Evolutionary conservation across 2,888 invertebrate species (phyloP).

Genomic region (Nephrotoma flavescens): DNA sequence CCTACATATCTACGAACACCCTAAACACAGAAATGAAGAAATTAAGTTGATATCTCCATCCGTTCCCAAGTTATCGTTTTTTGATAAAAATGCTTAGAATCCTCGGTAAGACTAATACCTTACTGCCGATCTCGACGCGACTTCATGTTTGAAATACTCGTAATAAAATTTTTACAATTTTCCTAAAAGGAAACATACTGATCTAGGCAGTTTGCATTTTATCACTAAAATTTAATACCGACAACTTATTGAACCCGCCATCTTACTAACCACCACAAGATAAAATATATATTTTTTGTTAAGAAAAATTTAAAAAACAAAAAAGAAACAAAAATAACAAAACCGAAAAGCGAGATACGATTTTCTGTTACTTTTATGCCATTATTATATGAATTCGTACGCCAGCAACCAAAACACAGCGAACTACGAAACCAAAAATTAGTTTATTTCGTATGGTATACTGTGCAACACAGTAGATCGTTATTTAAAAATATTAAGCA

Average conservation of each 20-base stretch:
- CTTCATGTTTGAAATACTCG: no score
- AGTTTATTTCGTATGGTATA: background rate
- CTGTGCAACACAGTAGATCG: background rate
- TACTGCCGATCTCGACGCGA: no score
- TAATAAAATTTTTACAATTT: no score
- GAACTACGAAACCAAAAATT: background rate
- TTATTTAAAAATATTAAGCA: background rate
- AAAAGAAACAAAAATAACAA: background rate
- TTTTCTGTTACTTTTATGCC: background rate
- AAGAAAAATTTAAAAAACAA: background rate
- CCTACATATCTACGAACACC: no score
- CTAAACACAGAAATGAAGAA: no score
- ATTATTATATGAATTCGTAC: background rate
- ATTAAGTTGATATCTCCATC: no score
- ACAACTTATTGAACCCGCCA: background rate
- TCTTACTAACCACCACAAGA: background rate
- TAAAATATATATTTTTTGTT: background rate
- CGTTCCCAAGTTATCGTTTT: no score
- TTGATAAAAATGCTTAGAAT: no score
- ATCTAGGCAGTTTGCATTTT: no score
- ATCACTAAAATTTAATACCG: background rate
- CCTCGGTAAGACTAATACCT: no score
- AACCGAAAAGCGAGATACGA: background rate
- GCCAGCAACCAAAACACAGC: background rate
- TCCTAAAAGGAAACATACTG: no score